These are phyloP conservation scores for Caenorhabditis brenneri DNA, from an alignment of 1,140 invertebrate genomes.

Conservation along the genomic window DNA sequence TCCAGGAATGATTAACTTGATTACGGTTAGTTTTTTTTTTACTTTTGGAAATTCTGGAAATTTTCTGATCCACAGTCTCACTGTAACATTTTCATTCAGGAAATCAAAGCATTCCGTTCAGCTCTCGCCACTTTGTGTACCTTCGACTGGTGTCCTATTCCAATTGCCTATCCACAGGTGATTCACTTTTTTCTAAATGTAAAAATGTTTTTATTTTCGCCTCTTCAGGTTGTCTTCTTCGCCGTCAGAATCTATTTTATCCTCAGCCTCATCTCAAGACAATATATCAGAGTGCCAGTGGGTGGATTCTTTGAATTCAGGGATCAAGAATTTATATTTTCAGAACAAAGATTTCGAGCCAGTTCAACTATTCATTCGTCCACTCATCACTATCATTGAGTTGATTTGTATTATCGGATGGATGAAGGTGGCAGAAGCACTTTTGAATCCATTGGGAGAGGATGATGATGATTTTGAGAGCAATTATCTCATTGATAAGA, in stretches of 20 bases:
- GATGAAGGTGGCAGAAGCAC: slow-evolving; percentile 86
- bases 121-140: slow-evolving; percentile 62
- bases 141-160: slow-evolving; percentile 68
- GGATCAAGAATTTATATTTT: not conserved
- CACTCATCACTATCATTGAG: slow-evolving; percentile 82
- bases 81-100: too few species aligned
- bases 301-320: not conserved
- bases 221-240: slow-evolving; percentile 64
- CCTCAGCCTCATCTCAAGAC: slow-evolving; percentile 65
- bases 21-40: not conserved
- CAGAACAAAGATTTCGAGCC: not conserved
- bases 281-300: slow-evolving; percentile 57
- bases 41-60: too few species aligned
- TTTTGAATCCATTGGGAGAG: slow-evolving; percentile 89
- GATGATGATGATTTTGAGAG: slow-evolving; percentile 50
- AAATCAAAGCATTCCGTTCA: slow-evolving; percentile 63
- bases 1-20: slow-evolving; percentile 5
- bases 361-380: slow-evolving; percentile 77
- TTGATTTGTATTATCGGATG: slow-evolving; percentile 95
- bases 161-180: slow-evolving; percentile 66
- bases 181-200: not conserved
- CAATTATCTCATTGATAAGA: slow-evolving; percentile 36
- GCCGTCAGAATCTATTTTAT: slow-evolving; percentile 67
- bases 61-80: too few species aligned
- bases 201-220: slow-evolving; percentile 11